phyloP scores from a whole-genome alignment of 2,113 vertebrate genomes.

The Phaethon lepturus region DNA sequence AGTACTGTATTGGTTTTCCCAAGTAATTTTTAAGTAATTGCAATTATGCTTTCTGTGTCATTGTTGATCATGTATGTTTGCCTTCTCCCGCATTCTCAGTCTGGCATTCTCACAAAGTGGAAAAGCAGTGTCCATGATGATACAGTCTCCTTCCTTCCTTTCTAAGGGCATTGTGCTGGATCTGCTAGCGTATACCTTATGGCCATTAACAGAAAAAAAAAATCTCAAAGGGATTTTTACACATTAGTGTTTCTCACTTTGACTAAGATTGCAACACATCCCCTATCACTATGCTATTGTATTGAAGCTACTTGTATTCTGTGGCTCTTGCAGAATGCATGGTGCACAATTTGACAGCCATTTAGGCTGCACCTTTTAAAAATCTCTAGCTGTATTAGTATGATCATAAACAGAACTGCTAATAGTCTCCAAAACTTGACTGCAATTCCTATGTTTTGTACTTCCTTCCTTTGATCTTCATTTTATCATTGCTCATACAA shows the following conservation, averaged over 20 bases:
- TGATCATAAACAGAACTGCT: neutral
- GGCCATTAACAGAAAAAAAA: neutral
- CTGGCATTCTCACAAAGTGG: neutral
- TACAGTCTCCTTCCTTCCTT: neutral
- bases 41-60: neutral
- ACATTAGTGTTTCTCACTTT: neutral
- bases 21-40: neutral
- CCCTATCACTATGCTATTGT: neutral
- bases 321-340: neutral
- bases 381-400: neutral
- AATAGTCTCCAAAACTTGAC: neutral
- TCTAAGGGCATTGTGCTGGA: neutral
- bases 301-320: neutral
- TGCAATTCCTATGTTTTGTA: neutral
- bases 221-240: neutral
- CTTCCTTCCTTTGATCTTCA: neutral
- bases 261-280: neutral
- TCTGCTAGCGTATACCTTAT: neutral
- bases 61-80: neutral
- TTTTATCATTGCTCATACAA: neutral
- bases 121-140: neutral
- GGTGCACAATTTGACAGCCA: neutral
- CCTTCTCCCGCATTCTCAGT: neutral
- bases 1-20: neutral
- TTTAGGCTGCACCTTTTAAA: neutral